Base-by-base conservation (phyloP, 2,113 vertebrate genomes). In the Pampusana beccarii region DNA sequence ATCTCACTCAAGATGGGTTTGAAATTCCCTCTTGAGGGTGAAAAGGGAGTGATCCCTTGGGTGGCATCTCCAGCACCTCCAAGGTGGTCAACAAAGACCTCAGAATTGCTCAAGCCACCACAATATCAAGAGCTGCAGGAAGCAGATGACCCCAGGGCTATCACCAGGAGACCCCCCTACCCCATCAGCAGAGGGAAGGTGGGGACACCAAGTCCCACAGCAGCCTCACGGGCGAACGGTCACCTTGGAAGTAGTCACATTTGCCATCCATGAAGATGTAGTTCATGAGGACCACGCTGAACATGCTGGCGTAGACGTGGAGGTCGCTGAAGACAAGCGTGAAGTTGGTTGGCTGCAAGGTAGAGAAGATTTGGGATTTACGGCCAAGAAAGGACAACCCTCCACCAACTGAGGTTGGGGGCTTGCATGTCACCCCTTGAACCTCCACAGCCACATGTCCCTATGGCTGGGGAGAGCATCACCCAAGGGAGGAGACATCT, bases 261-360 rank as follows among this genome's bases (percentile, higher is more conserved):
- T 99, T 99, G 72, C 99, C 98, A 69, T 98, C 98, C 98, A 99
- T 99, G 95, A 98, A 99, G 96, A 98, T 98, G 89, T 98, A 98
- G 92, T 98, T 99, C 84, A 98, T 98, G 81, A 99, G 95, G 50
- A 98, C 98, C 90, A 98, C 99, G 8, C 99, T 99, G 96, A 99
- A 99, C 94, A 99, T 99, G 94, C 98, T 98, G 84, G 98, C 98
- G 14, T 98, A 98, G 31, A 98, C 97, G 0, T 98, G 98, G 66
- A 98, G 95, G 94, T 98, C 98, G 2, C 98, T 98, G 97, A 99
- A 98, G 83, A 99, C 95, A 0, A 98, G 98, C 2, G 97, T 95
- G 57, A 98, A 98, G n/a, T 98, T 98, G 36, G 98, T 98, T 1
- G 98, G 98, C 98, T 99, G 89, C 0, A 0, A 44, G 17, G 54